A percentile compares a stretch with the other conserved stretches of the same genome.
These are phyloP conservation scores for Phorcus lineatus DNA, from an alignment of 2,888 invertebrate genomes.

Conservation along the genomic window DNA sequence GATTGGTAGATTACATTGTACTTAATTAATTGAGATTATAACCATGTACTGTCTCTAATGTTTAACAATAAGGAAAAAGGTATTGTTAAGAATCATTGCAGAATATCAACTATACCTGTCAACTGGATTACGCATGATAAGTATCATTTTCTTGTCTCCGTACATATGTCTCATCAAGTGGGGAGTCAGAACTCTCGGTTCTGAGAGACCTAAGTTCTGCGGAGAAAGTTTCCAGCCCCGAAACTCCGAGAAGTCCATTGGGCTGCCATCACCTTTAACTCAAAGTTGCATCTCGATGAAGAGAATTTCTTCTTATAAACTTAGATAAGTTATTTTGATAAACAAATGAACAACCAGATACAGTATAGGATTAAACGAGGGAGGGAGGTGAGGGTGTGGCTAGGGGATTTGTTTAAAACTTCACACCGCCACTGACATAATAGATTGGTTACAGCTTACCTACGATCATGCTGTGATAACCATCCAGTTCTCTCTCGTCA, in stretches of 20 bases:
- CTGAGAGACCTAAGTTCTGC: background rate
- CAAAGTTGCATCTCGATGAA: background rate
- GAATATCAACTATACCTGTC: background rate
- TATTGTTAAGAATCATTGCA: too few species aligned
- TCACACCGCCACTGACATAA: too few species aligned
- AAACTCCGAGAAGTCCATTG: conserved; percentile 1
- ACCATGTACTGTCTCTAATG: too few species aligned
- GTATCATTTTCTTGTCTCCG: background rate
- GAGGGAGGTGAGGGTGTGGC: too few species aligned
- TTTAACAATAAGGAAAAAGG: too few species aligned
- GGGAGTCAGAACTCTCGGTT: background rate
- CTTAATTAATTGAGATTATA: too few species aligned
- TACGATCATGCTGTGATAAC: background rate
- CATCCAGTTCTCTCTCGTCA: background rate
- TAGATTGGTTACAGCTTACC: background rate
- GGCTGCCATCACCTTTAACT: background rate
- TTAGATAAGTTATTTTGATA: too few species aligned
- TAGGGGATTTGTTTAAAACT: too few species aligned
- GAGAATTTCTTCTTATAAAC: too few species aligned
- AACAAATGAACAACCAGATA: too few species aligned
- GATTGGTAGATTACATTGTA: too few species aligned
- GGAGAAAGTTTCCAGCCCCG: background rate
- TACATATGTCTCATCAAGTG: background rate
- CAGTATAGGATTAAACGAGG: too few species aligned
- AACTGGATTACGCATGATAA: background rate